phyloP scores from a whole-genome alignment of 2,113 vertebrate genomes.

The Aspidoscelis tigris region DNA sequence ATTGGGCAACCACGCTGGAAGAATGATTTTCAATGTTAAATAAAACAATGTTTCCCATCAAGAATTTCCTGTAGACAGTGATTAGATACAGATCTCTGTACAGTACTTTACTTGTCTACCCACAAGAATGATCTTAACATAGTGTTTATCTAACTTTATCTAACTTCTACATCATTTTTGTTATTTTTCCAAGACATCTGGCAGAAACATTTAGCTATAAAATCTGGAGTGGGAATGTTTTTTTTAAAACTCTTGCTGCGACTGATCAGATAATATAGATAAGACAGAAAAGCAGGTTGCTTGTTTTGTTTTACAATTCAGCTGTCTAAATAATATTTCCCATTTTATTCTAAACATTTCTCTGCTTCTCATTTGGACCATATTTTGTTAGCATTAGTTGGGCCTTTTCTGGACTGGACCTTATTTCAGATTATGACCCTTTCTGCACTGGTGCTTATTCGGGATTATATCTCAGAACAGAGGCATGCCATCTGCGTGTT shows the following conservation, averaged over 20 bases:
- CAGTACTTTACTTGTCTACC: constrained; percentile 57
- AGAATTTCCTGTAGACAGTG: constrained; percentile 62
- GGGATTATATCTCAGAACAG: no score
- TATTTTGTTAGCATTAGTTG: no score
- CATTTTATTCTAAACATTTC: neutral
- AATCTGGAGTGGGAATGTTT: constrained; percentile 14
- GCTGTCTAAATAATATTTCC: neutral
- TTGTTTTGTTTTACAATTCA: neutral
- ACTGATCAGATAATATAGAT: constrained; percentile 49
- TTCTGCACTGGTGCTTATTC: no score
- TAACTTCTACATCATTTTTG: constrained; percentile 48
- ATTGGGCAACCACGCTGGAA: constrained; percentile 31
- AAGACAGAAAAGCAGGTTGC: neutral
- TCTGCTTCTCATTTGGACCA: neutral
- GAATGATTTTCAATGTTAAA: constrained; percentile 26
- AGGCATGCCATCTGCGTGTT: no score
- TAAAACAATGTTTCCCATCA: constrained; percentile 50
- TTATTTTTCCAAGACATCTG: constrained; percentile 48
- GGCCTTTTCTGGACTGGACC: no score
- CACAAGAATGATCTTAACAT: constrained; percentile 44
- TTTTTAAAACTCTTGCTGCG: neutral
- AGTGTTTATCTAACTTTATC: constrained; percentile 56
- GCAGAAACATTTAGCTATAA: constrained; percentile 42
- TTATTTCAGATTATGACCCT: no score
- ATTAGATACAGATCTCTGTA: constrained; percentile 63